These are phyloP conservation scores for Trachops cirrhosus DNA, from an alignment of 2,797 vertebrate genomes.

Conservation along the genomic window DNA sequence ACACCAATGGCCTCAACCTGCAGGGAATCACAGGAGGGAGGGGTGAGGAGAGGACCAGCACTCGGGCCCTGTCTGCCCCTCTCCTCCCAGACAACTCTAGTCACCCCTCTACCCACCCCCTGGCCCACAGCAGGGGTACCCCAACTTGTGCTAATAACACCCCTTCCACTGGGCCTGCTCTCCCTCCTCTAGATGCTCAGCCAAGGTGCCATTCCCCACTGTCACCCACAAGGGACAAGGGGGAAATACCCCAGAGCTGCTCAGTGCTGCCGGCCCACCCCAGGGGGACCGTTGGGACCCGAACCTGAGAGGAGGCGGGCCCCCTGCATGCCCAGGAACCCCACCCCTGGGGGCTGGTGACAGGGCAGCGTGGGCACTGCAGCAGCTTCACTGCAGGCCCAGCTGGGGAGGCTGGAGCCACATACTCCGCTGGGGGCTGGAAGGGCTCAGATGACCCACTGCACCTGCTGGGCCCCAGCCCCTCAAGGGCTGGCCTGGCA, in stretches of 20 bases:
- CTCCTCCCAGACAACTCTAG: background rate
- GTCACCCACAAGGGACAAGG: background rate
- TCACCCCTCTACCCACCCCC: background rate
- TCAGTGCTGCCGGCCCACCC: background rate
- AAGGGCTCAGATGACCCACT: background rate
- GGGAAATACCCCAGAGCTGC: too few species aligned
- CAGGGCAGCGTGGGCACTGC: background rate
- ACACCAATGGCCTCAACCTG: constrained; percentile 91
- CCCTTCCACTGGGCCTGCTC: background rate
- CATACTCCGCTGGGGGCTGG: background rate
- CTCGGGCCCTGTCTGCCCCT: too few species aligned
- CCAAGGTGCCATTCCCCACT: background rate
- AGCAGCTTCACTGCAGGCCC: too few species aligned
- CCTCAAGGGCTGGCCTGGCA: background rate
- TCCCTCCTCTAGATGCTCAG: background rate
- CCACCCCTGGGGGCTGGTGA: background rate
- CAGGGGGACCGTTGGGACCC: background rate
- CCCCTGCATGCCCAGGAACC: background rate
- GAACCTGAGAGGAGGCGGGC: background rate
- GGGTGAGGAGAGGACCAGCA: background rate
- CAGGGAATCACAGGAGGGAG: constrained; percentile 27
- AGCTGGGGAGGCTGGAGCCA: background rate
- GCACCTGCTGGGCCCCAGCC: background rate
- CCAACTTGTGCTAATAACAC: background rate
- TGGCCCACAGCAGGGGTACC: background rate